These are phyloP conservation scores for Leptodactylus fallax DNA, from an alignment of 2,797 vertebrate species.

Conservation along the genomic window DNA sequence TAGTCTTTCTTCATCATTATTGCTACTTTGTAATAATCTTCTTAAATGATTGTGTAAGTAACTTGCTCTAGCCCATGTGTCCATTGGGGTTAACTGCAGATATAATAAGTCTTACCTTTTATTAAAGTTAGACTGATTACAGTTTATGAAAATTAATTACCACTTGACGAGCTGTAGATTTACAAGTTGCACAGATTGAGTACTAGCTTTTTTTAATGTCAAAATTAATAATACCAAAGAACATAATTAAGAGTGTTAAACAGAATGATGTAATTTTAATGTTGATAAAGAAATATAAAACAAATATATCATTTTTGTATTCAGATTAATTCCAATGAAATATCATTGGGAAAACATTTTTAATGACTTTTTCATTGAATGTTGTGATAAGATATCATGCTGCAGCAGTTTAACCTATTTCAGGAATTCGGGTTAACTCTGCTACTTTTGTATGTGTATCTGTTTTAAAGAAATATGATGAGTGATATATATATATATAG, in stretches of 20 bases:
- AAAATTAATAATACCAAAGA: slow-evolving; percentile 44
- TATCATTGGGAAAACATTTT: no score
- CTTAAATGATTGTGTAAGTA: slow-evolving; percentile 48
- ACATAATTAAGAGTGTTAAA: slow-evolving; percentile 39
- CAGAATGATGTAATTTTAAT: no score
- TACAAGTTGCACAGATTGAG: slow-evolving; percentile 39
- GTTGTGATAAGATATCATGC: no score
- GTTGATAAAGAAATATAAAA: no score
- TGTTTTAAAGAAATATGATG: no score
- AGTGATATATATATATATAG: no score
- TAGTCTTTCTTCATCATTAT: slow-evolving; percentile 23
- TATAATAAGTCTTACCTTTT: slow-evolving; percentile 55
- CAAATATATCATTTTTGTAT: no score
- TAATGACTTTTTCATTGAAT: no score
- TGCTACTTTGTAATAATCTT: slow-evolving; percentile 51
- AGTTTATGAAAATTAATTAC: slow-evolving; percentile 57
- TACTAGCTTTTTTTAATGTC: slow-evolving; percentile 31
- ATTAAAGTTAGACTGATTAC: slow-evolving; percentile 47
- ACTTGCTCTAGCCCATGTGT: slow-evolving; percentile 36
- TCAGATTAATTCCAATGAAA: no score
- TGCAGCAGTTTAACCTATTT: no score
- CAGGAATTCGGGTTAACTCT: no score
- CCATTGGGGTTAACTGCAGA: slow-evolving; percentile 51
- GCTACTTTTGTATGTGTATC: no score
- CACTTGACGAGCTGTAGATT: slow-evolving; percentile 20